A percentile compares a stretch with the other conserved stretches of the same genome.
These are phyloP conservation scores for Suillia variegata DNA, from an alignment of 2,888 invertebrate species.

Conservation along the genomic window DNA sequence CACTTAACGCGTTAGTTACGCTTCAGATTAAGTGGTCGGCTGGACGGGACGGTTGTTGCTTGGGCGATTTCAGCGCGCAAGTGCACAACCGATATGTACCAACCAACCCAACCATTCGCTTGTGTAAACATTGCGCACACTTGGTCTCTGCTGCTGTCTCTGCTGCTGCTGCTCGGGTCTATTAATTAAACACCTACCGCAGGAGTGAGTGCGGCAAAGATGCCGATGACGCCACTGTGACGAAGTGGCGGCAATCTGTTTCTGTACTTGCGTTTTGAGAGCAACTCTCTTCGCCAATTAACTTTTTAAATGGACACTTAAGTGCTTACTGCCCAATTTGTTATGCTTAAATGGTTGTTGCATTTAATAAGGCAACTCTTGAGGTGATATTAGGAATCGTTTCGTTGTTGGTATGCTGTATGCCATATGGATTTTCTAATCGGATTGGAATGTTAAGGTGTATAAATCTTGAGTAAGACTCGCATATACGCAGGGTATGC, in stretches of 20 bases:
- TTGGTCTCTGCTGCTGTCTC: not conserved
- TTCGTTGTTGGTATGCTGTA: no score
- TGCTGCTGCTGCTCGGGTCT: constrained; percentile 5
- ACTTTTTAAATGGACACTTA: constrained; percentile 30
- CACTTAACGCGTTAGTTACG: constrained; percentile 25
- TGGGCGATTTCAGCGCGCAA: not conserved
- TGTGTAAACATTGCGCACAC: not conserved
- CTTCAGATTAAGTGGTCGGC: constrained; percentile 24
- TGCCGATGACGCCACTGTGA: constrained; percentile 32
- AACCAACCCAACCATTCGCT: not conserved
- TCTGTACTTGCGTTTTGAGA: no score
- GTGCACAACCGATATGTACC: not conserved
- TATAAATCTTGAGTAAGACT: no score
- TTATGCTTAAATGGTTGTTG: constrained; percentile 25
- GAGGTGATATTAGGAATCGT: no score
- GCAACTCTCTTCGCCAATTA: constrained; percentile 23
- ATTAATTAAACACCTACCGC: constrained; percentile 27
- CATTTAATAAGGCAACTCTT: not conserved
- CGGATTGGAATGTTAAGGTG: no score
- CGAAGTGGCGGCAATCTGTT: constrained; percentile 19
- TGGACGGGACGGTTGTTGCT: no score
- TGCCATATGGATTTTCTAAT: no score
- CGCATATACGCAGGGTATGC: no score
- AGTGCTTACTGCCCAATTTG: constrained; percentile 32
- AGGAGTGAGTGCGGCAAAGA: not conserved